Evolutionary conservation across 2,113 vertebrate genomes (phyloP).

Genomic region (Pseudorectes ferrugineus): DNA sequence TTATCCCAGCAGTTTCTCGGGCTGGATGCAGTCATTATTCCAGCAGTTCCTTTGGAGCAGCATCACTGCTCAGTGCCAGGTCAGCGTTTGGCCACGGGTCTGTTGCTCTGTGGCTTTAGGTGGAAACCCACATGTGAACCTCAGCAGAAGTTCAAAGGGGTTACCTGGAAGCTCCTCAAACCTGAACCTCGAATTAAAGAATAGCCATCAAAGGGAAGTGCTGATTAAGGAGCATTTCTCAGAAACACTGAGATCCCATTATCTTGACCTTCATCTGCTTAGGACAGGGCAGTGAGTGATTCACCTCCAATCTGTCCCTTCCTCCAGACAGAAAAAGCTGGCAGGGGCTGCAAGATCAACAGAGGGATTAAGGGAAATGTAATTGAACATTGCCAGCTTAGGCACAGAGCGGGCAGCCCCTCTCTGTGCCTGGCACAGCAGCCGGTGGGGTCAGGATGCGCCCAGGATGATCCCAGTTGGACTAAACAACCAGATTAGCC

Average conservation of each 20-base stretch:
- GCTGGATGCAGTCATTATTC: accelerated
- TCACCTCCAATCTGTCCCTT: slow-evolving; percentile 49
- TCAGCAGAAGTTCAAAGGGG: slow-evolving; percentile 58
- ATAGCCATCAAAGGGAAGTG: slow-evolving; percentile 25
- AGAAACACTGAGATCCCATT: slow-evolving; percentile 38
- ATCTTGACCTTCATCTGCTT: slow-evolving; percentile 64
- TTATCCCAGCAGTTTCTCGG: neutral
- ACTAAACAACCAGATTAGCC: slow-evolving; percentile 50
- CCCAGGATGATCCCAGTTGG: neutral
- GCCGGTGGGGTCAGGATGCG: neutral
- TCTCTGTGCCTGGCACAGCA: accelerated
- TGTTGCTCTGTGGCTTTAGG: slow-evolving; percentile 24
- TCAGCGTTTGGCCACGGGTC: slow-evolving; percentile 36
- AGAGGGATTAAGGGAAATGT: slow-evolving; percentile 53
- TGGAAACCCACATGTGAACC: slow-evolving; percentile 30
- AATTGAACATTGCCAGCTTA: slow-evolving; percentile 51
- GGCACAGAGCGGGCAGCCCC: neutral
- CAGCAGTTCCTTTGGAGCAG: neutral
- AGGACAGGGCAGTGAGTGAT: neutral
- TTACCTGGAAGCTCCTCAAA: neutral
- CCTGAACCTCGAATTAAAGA: slow-evolving; percentile 18
- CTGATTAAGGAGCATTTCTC: slow-evolving; percentile 37
- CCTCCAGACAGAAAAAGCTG: slow-evolving; percentile 40
- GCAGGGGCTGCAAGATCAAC: slow-evolving; percentile 20
- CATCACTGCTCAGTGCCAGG: neutral